Conservation (phyloP, 2,888 invertebrate species). For the Venustoraphidia nigricollis region DNA sequence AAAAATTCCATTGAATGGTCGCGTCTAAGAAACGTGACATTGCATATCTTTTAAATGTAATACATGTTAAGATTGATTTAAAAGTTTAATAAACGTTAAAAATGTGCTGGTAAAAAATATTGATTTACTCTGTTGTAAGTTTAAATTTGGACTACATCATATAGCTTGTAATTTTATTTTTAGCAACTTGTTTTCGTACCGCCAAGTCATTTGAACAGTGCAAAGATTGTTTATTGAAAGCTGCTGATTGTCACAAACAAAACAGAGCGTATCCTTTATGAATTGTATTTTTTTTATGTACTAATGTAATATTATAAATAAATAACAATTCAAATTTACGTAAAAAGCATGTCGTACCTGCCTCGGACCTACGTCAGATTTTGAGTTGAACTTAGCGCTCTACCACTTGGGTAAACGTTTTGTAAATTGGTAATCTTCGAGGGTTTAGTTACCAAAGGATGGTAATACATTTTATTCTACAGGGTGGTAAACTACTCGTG, state of each 20-base stretch:
- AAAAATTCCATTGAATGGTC: too few species aligned
- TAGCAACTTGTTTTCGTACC: constrained; percentile 82
- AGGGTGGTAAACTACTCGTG: too few species aligned
- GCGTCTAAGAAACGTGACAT: too few species aligned
- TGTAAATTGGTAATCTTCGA: too few species aligned
- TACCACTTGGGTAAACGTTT: too few species aligned
- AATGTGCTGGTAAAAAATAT: constrained; percentile 2
- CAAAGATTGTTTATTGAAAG: constrained; percentile 70
- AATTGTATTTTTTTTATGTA: neutral
- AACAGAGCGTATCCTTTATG: constrained; percentile 57
- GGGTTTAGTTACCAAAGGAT: too few species aligned
- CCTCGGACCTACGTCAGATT: too few species aligned
- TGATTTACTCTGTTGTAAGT: constrained; percentile 4
- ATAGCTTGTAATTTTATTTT: constrained; percentile 19
- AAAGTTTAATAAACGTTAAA: constrained; percentile 5
- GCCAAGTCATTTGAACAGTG: constrained; percentile 69
- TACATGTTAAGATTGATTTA: neutral
- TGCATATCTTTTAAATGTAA: too few species aligned
- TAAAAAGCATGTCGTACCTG: too few species aligned
- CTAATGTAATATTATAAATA: neutral
- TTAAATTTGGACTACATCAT: constrained; percentile 3
- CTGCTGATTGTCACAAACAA: constrained; percentile 73
- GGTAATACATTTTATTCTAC: too few species aligned
- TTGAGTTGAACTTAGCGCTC: too few species aligned
- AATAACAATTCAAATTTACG: neutral